These are phyloP conservation scores for Apamea crenata DNA, from an alignment of 2,888 invertebrate genomes.

Conservation along the genomic window DNA sequence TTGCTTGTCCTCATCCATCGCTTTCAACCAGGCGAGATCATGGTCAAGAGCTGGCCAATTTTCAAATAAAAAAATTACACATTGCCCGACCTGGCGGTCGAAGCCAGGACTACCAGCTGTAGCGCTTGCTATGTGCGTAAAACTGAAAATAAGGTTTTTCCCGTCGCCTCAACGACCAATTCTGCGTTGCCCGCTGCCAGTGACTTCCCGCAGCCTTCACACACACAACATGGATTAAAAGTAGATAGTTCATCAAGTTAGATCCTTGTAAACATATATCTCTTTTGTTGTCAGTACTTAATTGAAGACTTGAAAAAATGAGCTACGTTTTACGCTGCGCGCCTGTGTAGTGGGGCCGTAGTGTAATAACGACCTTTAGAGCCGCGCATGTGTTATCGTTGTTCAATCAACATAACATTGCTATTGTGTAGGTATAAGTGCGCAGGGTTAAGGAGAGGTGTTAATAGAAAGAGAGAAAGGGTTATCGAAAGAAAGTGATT, in stretches of 20 bases:
- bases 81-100: no score
- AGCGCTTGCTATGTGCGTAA: not conserved
- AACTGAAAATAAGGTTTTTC: not conserved
- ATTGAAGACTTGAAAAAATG: slow-evolving; percentile 69
- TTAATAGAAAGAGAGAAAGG: not conserved
- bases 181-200: no score
- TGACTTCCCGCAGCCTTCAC: not conserved
- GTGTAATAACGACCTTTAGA: slow-evolving; percentile 42
- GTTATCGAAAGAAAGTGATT: not conserved
- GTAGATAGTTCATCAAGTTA: not conserved
- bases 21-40: not conserved
- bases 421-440: slow-evolving; percentile 41
- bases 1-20: not conserved
- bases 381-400: slow-evolving; percentile 46
- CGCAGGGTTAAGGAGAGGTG: slow-evolving; percentile 6
- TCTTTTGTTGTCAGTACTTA: slow-evolving; percentile 53
- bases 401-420: slow-evolving; percentile 46
- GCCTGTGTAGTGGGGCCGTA: slow-evolving; percentile 33
- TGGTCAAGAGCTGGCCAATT: not conserved
- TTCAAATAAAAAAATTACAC: not conserved
- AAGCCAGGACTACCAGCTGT: not conserved
- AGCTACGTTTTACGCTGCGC: slow-evolving; percentile 51
- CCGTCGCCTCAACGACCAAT: not conserved
- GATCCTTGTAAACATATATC: not conserved
- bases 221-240: not conserved